These are phyloP conservation scores for Rhynchopsitta pachyrhyncha DNA, from an alignment of 2,113 vertebrate species.

Conservation along the genomic window DNA sequence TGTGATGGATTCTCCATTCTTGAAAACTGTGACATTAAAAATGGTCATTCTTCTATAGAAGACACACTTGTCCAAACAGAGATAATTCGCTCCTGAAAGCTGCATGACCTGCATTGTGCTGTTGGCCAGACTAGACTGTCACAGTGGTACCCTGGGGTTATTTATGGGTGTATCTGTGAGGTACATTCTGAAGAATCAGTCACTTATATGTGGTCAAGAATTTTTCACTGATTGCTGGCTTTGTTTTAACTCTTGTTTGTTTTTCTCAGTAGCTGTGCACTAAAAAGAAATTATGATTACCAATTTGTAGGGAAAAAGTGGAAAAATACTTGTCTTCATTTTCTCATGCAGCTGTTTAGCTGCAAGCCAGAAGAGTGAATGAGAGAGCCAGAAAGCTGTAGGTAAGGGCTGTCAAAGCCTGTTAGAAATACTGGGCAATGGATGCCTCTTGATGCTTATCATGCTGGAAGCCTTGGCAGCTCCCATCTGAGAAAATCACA, in stretches of 20 bases:
- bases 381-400: not conserved
- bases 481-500: not conserved
- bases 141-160: not conserved
- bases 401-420: not conserved
- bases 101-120: fast-evolving
- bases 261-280: not conserved
- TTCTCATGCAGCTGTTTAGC: not conserved
- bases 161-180: not conserved
- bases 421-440: not conserved
- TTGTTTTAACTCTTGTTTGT: not conserved
- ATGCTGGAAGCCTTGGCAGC: not conserved
- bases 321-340: not conserved
- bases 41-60: not conserved
- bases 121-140: not conserved
- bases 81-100: not conserved
- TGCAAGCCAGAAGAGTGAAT: not conserved
- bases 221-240: not conserved
- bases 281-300: not conserved
- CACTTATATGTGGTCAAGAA: not conserved
- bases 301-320: not conserved
- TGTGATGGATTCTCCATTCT: not conserved
- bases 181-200: not conserved
- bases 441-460: not conserved
- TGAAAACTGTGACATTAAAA: not conserved
- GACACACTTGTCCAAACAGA: not conserved